These are phyloP conservation scores for Drosophila kuntzei DNA, from an alignment of 2,888 invertebrate species.

Conservation along the genomic window DNA sequence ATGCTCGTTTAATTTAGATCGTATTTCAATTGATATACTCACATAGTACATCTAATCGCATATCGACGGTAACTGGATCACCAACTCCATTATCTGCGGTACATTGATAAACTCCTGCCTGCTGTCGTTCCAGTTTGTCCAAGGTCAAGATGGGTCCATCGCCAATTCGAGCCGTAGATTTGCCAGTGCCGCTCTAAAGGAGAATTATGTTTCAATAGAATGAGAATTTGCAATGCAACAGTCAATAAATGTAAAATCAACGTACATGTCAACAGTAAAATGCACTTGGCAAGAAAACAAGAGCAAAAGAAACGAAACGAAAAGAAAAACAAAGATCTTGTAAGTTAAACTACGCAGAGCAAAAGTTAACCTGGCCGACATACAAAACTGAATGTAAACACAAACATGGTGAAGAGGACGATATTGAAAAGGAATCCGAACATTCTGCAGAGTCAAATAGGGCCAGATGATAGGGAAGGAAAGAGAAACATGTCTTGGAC, in stretches of 20 bases:
- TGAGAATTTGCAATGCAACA: constrained; percentile 24
- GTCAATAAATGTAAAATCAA: constrained; percentile 48
- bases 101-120: constrained; percentile 89
- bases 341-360: constrained; percentile 30
- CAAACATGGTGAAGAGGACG: constrained; percentile 21
- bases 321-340: constrained; percentile 20
- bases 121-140: constrained; percentile 88
- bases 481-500: constrained; percentile 30
- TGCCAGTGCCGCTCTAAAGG: constrained; percentile 84
- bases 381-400: constrained; percentile 65
- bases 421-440: constrained; percentile 8
- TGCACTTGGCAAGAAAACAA: constrained; percentile 46
- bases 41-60: constrained; percentile 89
- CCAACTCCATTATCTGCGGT: constrained; percentile 90
- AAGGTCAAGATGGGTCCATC: constrained; percentile 89
- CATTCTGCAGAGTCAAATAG: constrained; percentile 11
- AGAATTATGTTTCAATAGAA: constrained; percentile 42
- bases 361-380: constrained; percentile 54
- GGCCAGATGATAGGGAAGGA: constrained; percentile 25
- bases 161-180: constrained; percentile 86
- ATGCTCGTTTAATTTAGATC: not conserved
- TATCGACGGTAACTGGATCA: constrained; percentile 88
- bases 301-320: constrained; percentile 7
- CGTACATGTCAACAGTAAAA: constrained; percentile 63
- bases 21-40: constrained; percentile 83